A percentile compares a stretch with the other conserved stretches of the same genome.
Evolutionary conservation across 1,140 invertebrate species (phyloP).

Genomic region (Polypedilum vanderplanki): DNA sequence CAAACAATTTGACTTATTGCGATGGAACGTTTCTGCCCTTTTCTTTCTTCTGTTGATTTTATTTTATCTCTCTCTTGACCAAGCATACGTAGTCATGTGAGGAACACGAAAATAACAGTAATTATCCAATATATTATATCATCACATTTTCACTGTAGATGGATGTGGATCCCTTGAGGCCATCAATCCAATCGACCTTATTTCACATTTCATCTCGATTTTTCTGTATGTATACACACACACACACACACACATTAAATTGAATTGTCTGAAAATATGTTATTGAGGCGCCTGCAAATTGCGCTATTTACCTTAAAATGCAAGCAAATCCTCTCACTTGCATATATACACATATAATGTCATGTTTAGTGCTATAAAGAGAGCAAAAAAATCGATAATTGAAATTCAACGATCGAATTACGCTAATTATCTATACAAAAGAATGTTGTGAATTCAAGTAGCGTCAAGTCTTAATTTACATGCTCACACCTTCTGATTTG

Average conservation of each 20-base stretch:
- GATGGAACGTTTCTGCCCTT: background rate
- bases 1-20: constrained; percentile 13
- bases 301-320: no score
- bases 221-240: no score
- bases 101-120: constrained; percentile 23
- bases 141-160: background rate
- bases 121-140: constrained; percentile 29
- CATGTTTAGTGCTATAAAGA: no score
- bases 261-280: no score
- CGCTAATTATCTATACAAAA: constrained; percentile 26
- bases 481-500: constrained; percentile 3
- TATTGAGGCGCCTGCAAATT: no score
- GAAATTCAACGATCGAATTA: constrained; percentile 21
- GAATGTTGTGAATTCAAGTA: constrained; percentile 26
- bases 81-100: background rate
- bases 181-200: background rate
- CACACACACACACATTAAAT: no score
- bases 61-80: background rate
- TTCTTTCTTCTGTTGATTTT: background rate
- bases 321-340: no score
- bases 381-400: constrained; percentile 15
- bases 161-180: background rate
- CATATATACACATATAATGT: no score
- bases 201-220: background rate
- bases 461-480: constrained; percentile 27